Evolutionary conservation across 2,888 invertebrate species (phyloP).

Genomic region (Pandemis cinnamomeana): DNA sequence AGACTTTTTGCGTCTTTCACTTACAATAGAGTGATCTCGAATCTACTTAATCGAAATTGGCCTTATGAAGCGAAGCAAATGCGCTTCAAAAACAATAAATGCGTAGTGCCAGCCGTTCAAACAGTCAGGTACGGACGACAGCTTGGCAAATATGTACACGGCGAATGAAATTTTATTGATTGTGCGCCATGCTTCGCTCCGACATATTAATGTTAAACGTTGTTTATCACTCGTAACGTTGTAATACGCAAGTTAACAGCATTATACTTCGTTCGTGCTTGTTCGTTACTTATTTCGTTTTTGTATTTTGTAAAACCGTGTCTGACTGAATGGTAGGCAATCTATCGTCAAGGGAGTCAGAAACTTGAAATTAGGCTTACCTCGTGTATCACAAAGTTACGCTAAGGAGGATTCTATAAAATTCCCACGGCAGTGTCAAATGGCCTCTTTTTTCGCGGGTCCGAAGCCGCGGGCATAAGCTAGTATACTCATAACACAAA

Average conservation of each 20-base stretch:
- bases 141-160: conserved; percentile 19
- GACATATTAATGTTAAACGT: conserved; percentile 4
- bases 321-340: too few species aligned
- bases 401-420: too few species aligned
- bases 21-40: not conserved
- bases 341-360: too few species aligned
- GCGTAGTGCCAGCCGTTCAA: not conserved
- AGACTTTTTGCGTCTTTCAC: too few species aligned
- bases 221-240: not conserved
- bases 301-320: too few species aligned
- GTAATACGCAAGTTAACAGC: not conserved
- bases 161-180: conserved; percentile 38
- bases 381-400: too few species aligned
- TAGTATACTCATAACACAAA: too few species aligned
- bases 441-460: too few species aligned
- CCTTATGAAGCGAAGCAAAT: not conserved
- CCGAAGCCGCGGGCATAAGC: too few species aligned
- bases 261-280: too few species aligned
- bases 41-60: not conserved
- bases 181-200: conserved; percentile 18
- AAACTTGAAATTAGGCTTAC: too few species aligned
- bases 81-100: not conserved
- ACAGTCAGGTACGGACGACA: conserved; percentile 8
- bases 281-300: not conserved
- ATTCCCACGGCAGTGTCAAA: too few species aligned